A percentile compares a stretch with the other conserved stretches of the same genome.
Evolutionary conservation across 2,113 vertebrate species (phyloP).

Genomic region (Pagrus major): DNA sequence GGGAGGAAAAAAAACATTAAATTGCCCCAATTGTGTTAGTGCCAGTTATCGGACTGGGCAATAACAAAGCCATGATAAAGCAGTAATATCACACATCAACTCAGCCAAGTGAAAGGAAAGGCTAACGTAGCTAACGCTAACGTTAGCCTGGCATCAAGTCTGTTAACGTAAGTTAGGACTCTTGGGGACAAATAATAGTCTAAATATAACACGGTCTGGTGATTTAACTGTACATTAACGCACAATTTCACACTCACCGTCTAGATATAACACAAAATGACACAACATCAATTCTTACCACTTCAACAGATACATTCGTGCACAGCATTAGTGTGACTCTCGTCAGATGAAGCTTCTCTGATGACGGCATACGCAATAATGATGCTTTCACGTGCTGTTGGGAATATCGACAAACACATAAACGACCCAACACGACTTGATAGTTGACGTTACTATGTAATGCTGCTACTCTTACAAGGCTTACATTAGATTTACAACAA

Average conservation of each 20-base stretch:
- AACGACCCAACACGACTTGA: not conserved
- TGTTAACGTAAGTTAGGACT: no score
- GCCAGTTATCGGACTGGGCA: not conserved
- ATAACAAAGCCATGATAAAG: not conserved
- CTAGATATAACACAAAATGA: not conserved
- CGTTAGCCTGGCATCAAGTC: constrained; percentile 40
- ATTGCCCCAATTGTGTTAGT: no score
- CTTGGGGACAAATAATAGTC: not conserved
- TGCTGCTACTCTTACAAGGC: not conserved
- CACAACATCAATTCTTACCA: constrained; percentile 47
- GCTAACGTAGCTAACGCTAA: constrained; percentile 64
- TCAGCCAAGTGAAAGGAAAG: constrained; percentile 24
- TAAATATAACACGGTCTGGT: not conserved
- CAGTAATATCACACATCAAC: constrained; percentile 22
- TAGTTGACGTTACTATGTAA: not conserved
- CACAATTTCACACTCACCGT: not conserved
- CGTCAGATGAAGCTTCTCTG: constrained; percentile 39
- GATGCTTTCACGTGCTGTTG: constrained; percentile 37
- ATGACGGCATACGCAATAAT: constrained; percentile 68
- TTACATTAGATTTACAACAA: not conserved
- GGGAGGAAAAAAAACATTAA: not conserved
- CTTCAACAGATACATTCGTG: constrained; percentile 28
- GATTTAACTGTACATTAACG: not conserved
- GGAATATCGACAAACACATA: accelerated
- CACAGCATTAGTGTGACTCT: constrained; percentile 25